A percentile compares a stretch with the other conserved stretches of the same genome.
phyloP scores from a whole-genome alignment of 64 coral and sea anemone genomes.

The Stichodactyla mertensii region DNA sequence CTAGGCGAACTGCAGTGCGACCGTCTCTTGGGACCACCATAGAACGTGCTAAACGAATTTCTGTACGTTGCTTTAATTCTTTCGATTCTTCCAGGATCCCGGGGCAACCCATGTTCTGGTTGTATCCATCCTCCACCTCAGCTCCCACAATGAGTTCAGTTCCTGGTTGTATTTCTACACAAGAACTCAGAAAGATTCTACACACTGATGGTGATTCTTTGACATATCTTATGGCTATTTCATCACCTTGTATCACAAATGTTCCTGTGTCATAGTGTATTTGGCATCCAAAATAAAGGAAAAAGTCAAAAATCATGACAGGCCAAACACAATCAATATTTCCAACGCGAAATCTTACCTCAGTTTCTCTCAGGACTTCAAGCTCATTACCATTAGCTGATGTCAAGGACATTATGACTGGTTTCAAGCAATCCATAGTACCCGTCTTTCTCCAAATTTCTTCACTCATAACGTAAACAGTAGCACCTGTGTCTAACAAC shows the following conservation, averaged over 20 bases:
- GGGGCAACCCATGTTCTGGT: slow-evolving; percentile 25
- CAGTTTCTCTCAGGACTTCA: slow-evolving; percentile 36
- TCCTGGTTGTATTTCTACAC: slow-evolving; percentile 36
- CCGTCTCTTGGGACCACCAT: slow-evolving; percentile 23
- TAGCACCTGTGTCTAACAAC: slow-evolving; percentile 30
- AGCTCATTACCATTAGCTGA: slow-evolving; percentile 47
- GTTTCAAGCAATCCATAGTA: slow-evolving; percentile 12
- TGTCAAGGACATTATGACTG: slow-evolving; percentile 28
- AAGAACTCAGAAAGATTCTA: slow-evolving; percentile 10
- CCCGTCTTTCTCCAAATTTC: slow-evolving; percentile 25
- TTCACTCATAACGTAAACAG: slow-evolving; percentile 35
- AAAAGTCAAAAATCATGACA: slow-evolving; percentile 47
- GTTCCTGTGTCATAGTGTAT: slow-evolving; percentile 54
- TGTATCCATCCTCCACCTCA: slow-evolving; percentile 34
- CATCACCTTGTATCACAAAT: slow-evolving; percentile 23
- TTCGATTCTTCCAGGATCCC: slow-evolving; percentile 20
- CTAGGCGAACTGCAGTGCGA: not conserved
- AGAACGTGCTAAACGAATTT: not conserved
- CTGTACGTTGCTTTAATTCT: not conserved
- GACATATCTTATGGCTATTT: slow-evolving; percentile 45
- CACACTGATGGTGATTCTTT: slow-evolving; percentile 24
- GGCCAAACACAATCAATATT: slow-evolving; percentile 45
- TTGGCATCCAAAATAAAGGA: slow-evolving; percentile 50
- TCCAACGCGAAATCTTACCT: slow-evolving; percentile 55
- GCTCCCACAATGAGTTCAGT: slow-evolving; percentile 23